Percentiles rank a stretch among this genome's conserved stretches.
Evolutionary conservation across 2,797 vertebrate genomes (phyloP).

Genomic region (Phyllotis vaccarum): DNA sequence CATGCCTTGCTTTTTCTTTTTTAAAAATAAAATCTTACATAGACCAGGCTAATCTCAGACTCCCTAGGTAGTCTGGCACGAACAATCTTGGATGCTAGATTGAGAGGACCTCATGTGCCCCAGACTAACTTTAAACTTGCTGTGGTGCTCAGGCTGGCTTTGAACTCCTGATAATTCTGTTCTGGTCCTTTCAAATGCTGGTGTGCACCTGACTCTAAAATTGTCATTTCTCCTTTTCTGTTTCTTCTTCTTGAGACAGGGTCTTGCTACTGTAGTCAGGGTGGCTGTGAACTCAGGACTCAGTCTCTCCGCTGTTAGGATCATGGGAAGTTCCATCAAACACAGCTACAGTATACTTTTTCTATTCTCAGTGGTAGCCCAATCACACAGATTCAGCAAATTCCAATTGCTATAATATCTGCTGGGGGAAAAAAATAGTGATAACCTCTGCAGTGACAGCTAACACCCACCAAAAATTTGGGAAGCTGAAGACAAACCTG

Average conservation of each 20-base stretch:
- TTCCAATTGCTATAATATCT: slow-evolving; percentile 49
- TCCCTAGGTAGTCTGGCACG: neutral
- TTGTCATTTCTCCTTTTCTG: neutral
- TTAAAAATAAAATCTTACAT: neutral
- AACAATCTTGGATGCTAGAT: neutral
- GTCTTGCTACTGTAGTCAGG: neutral
- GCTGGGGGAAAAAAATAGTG: slow-evolving; percentile 69
- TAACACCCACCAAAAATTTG: slow-evolving; percentile 71
- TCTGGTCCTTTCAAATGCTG: neutral
- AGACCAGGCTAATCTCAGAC: neutral
- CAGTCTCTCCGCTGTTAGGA: neutral
- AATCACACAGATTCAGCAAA: slow-evolving; percentile 36
- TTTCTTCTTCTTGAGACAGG: neutral
- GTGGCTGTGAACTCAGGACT: neutral
- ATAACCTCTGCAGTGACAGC: slow-evolving; percentile 73
- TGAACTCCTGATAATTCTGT: neutral
- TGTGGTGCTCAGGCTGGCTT: neutral
- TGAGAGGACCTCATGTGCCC: neutral
- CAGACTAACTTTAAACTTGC: neutral
- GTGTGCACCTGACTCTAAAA: neutral
- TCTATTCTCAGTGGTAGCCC: neutral
- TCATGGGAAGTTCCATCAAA: neutral
- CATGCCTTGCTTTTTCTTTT: neutral
- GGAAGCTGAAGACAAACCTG: slow-evolving; percentile 53
- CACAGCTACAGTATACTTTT: neutral